Conservation (phyloP, 2,797 vertebrate species). For the Tiaroga cobitis region DNA sequence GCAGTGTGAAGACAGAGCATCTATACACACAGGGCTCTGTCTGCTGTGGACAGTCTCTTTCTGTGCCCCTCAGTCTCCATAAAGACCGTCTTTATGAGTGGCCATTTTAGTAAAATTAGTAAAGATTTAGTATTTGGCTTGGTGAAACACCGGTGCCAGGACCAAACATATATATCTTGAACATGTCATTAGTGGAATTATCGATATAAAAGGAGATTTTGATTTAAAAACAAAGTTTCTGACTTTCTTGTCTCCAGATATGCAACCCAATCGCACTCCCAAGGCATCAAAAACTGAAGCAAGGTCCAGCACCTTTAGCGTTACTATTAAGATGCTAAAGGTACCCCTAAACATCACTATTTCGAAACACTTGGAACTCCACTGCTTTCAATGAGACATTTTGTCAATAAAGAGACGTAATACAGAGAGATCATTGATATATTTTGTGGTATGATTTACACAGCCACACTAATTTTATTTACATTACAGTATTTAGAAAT, state of each 20-base stretch:
- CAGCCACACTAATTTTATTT: background rate
- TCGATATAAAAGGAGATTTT: background rate
- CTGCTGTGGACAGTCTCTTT: slow-evolving; percentile 30
- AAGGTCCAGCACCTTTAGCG: background rate
- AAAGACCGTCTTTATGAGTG: slow-evolving; percentile 40
- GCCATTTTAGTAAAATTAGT: slow-evolving; percentile 38
- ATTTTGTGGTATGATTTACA: background rate
- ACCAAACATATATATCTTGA: background rate
- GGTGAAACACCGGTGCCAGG: slow-evolving; percentile 1
- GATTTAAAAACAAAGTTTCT: background rate
- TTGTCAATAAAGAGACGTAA: background rate
- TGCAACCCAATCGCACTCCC: background rate
- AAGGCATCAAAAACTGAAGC: background rate
- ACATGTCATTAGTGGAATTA: background rate
- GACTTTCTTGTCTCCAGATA: background rate
- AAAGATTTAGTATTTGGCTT: no score
- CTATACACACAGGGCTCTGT: slow-evolving; percentile 29
- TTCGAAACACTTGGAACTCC: background rate
- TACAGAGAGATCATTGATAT: background rate
- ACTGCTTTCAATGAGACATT: background rate
- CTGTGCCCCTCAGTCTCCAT: slow-evolving; percentile 24
- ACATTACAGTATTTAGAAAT: background rate
- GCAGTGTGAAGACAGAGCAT: slow-evolving; percentile 37
- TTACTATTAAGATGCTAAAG: background rate
- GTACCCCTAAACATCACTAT: background rate